phyloP scores from a whole-genome alignment of 2,888 invertebrate genomes.

The Andrena bucephala region DNA sequence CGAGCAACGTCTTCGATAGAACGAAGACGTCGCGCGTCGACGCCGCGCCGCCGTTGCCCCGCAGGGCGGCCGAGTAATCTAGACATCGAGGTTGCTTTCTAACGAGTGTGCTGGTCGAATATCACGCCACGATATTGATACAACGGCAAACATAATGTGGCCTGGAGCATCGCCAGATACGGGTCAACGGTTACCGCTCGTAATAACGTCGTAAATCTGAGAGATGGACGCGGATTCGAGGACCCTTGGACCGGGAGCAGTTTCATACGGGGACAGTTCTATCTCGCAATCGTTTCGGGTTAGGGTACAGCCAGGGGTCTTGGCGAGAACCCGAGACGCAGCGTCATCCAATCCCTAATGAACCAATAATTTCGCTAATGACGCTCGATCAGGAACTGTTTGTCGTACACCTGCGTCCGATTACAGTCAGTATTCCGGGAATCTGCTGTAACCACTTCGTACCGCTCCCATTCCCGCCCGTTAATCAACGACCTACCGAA shows the following conservation, averaged over 20 bases:
- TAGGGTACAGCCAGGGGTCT: background rate
- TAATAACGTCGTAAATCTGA: constrained; percentile 64
- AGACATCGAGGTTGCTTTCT: constrained; percentile 20
- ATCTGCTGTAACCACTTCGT: constrained; percentile 36
- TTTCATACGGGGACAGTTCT: constrained; percentile 32
- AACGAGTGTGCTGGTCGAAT: constrained; percentile 59
- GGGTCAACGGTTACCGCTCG: constrained; percentile 54
- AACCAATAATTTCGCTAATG: constrained; percentile 71
- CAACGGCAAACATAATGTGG: constrained; percentile 63
- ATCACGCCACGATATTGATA: constrained; percentile 64
- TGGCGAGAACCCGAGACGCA: constrained; percentile 4
- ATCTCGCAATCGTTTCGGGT: constrained; percentile 36
- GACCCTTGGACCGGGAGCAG: constrained; percentile 21
- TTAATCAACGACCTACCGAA: constrained; percentile 39
- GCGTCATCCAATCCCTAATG: constrained; percentile 62
- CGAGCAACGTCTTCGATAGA: constrained; percentile 23
- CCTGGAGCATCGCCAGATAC: constrained; percentile 61
- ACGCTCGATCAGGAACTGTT: constrained; percentile 68
- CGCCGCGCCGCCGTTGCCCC: constrained; percentile 1
- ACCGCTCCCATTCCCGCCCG: constrained; percentile 23
- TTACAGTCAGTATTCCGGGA: constrained; percentile 42
- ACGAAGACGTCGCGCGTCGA: constrained; percentile 12
- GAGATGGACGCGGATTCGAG: constrained; percentile 36
- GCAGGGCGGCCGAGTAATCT: constrained; percentile 21
- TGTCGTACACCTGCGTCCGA: constrained; percentile 63